phyloP scores from a whole-genome alignment of 2,797 vertebrate genomes.

The Hyperoplus immaculatus region DNA sequence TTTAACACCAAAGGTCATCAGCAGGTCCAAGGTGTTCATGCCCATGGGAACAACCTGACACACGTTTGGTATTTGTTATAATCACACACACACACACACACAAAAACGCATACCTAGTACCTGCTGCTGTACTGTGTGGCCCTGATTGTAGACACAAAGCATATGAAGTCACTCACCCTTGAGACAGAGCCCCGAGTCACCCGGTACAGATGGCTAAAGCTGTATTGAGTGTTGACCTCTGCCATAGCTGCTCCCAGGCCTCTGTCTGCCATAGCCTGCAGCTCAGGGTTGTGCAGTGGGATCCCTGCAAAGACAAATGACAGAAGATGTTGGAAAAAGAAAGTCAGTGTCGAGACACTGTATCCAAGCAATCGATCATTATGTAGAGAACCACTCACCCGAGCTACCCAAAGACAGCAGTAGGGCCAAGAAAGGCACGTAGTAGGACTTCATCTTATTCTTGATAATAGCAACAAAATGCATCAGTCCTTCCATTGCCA shows the following conservation, averaged over 20 bases:
- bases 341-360: not conserved
- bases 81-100: not conserved
- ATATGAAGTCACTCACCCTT: constrained; percentile 52
- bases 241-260: constrained; percentile 65
- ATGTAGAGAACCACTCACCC: constrained; percentile 57
- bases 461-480: not conserved
- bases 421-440: constrained; percentile 53
- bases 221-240: constrained; percentile 64
- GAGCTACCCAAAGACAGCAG: constrained; percentile 69
- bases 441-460: constrained; percentile 62
- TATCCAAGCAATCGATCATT: accelerated
- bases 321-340: not conserved
- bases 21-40: constrained; percentile 63
- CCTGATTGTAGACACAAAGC: not conserved
- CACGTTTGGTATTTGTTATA: not conserved
- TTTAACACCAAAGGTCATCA: constrained; percentile 69
- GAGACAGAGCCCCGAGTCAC: constrained; percentile 56
- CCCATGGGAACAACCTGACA: constrained; percentile 67
- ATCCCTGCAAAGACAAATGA: constrained; percentile 53
- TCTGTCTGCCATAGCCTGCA: constrained; percentile 51
- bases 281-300: constrained; percentile 47
- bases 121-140: too few species aligned
- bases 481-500: not conserved
- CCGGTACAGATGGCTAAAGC: constrained; percentile 59
- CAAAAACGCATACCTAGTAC: too few species aligned